Conservation (phyloP, 2,113 vertebrate species). For the Prochilodus magdalenae region DNA sequence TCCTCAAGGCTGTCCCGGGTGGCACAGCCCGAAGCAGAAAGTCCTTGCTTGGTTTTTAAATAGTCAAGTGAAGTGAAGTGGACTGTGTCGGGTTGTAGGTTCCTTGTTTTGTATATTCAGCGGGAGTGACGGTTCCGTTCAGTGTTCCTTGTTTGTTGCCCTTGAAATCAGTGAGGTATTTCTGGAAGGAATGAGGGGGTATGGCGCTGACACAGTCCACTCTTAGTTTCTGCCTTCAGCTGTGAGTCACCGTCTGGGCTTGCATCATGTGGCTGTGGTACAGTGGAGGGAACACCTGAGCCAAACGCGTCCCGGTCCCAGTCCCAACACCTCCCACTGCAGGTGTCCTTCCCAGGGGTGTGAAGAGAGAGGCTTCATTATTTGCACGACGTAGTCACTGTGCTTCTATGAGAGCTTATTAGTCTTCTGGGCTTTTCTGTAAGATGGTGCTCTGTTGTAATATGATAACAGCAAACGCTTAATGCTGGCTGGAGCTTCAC, state of each 20-base stretch:
- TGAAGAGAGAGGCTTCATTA: background rate
- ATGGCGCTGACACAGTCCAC: background rate
- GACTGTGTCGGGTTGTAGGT: too few species aligned
- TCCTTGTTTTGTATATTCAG: background rate
- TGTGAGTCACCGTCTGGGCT: slow-evolving; percentile 62
- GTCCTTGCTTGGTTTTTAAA: too few species aligned
- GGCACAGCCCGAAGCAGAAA: too few species aligned
- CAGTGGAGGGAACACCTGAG: slow-evolving; percentile 3
- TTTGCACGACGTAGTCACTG: background rate
- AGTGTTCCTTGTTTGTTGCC: background rate
- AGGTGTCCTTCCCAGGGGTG: slow-evolving; percentile 21
- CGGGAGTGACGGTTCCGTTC: background rate
- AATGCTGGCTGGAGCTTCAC: too few species aligned
- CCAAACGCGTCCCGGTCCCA: background rate
- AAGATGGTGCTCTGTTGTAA: too few species aligned
- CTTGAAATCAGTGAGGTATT: background rate
- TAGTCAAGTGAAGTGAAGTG: too few species aligned
- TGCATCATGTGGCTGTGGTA: slow-evolving; percentile 27
- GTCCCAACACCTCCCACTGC: slow-evolving; percentile 37
- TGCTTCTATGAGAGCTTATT: background rate
- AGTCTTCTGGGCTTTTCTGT: background rate
- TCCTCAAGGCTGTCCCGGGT: too few species aligned
- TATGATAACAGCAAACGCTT: too few species aligned
- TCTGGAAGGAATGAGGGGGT: background rate
- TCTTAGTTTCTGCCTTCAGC: slow-evolving; percentile 31